Conservation (phyloP, 2,113 vertebrate species). For the Hucho hucho region DNA sequence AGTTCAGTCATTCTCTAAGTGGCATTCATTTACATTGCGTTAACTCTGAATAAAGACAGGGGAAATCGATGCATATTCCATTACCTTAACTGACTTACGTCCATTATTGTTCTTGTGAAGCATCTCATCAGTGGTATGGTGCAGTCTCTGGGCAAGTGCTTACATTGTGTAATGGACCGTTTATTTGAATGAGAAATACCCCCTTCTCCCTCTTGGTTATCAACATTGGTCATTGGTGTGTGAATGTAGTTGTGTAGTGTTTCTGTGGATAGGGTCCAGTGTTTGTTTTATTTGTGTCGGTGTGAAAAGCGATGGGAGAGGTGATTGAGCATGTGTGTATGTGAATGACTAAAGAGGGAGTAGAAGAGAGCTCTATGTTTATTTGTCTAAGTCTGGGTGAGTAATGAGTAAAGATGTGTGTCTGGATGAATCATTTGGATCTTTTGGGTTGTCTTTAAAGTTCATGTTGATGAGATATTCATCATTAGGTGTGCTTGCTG, state of each 20-base stretch:
- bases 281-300: background rate
- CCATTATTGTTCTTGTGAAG: conserved; percentile 48
- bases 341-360: background rate
- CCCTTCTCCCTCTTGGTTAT: too few relatives aligned
- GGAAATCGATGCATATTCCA: conserved; percentile 52
- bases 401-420: background rate
- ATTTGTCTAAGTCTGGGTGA: background rate
- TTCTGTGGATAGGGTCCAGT: background rate
- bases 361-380: background rate
- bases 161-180: conserved; percentile 25
- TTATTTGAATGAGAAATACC: background rate
- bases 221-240: background rate
- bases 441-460: background rate
- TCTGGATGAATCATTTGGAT: background rate
- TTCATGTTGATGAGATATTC: too few relatives aligned
- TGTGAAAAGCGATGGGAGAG: background rate
- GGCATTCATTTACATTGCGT: conserved; percentile 50
- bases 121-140: conserved; percentile 25
- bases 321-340: background rate
- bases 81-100: conserved; percentile 60
- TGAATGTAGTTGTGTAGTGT: background rate
- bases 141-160: conserved; percentile 27
- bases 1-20: conserved; percentile 36
- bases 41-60: conserved; percentile 44
- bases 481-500: too few relatives aligned